A percentile compares a stretch with the other conserved stretches of the same genome.
phyloP scores from a whole-genome alignment of 2,888 invertebrate genomes.

The Lymantria monacha region DNA sequence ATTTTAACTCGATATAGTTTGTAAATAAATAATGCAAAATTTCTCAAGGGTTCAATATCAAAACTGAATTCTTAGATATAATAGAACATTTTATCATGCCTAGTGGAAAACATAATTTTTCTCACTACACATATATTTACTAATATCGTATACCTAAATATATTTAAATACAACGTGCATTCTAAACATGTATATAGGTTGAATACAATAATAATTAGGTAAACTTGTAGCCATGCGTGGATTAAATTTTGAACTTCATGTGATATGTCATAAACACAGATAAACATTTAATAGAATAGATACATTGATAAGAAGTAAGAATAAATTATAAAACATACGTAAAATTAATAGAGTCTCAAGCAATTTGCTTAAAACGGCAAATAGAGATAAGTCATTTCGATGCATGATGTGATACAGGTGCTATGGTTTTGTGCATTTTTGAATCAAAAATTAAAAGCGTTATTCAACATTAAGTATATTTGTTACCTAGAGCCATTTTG shows the following conservation, averaged over 20 bases:
- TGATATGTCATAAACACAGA: constrained; percentile 61
- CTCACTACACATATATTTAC: constrained; percentile 65
- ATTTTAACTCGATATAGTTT: constrained; percentile 7
- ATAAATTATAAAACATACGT: constrained; percentile 42
- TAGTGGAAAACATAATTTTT: constrained; percentile 60
- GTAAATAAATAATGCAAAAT: constrained; percentile 8
- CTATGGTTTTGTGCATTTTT: constrained; percentile 61
- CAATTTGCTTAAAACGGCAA: constrained; percentile 47
- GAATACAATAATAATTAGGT: constrained; percentile 53
- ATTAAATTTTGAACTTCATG: constrained; percentile 51
- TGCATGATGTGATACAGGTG: constrained; percentile 67
- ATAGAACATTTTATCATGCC: constrained; percentile 65
- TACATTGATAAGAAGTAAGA: constrained; percentile 51
- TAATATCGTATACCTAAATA: constrained; percentile 54
- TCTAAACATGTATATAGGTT: constrained; percentile 74
- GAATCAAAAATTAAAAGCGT: constrained; percentile 51
- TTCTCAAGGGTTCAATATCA: constrained; percentile 15
- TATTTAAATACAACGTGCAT: constrained; percentile 75
- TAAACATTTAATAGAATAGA: constrained; percentile 55
- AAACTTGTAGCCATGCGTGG: constrained; percentile 76
- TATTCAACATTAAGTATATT: constrained; percentile 45
- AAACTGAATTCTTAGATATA: constrained; percentile 42
- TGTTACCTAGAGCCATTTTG: constrained; percentile 68
- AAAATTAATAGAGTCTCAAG: constrained; percentile 54
- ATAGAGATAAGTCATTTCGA: constrained; percentile 54